Evolutionary conservation across 2,113 vertebrate species (phyloP).

Genomic region (Camelus bactrianus): DNA sequence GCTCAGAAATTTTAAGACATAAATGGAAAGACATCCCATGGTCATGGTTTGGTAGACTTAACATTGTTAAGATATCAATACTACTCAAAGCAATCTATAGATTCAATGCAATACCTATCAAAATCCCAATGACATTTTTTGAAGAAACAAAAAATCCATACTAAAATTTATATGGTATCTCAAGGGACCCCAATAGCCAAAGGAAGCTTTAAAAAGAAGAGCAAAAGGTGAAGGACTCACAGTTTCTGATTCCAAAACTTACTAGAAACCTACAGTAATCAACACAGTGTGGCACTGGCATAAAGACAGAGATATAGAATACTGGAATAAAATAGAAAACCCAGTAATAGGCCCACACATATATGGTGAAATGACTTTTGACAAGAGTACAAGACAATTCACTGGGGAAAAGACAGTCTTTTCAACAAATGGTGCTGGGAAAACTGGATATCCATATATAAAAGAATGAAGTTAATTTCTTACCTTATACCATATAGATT

Average conservation of each 20-base stretch:
- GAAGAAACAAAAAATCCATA: neutral
- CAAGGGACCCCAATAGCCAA: neutral
- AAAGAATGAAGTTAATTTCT: neutral
- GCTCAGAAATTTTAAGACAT: neutral
- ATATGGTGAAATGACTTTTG: neutral
- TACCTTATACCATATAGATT: neutral
- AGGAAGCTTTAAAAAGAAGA: neutral
- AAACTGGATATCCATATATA: neutral
- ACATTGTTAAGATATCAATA: neutral
- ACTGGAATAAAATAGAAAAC: neutral
- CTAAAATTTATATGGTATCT: neutral
- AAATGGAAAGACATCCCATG: neutral
- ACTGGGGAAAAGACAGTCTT: neutral
- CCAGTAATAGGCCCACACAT: neutral
- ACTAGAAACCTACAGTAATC: neutral
- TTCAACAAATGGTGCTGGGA: neutral
- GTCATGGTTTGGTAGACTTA: neutral
- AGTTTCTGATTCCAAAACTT: neutral
- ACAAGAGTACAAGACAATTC: neutral
- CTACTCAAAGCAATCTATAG: neutral
- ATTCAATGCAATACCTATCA: neutral
- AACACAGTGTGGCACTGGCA: neutral
- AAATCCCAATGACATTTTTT: neutral
- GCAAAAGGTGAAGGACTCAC: neutral
- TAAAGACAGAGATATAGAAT: neutral